These are phyloP conservation scores for Idaea biselata DNA, from an alignment of 2,888 invertebrate species.

Conservation along the genomic window DNA sequence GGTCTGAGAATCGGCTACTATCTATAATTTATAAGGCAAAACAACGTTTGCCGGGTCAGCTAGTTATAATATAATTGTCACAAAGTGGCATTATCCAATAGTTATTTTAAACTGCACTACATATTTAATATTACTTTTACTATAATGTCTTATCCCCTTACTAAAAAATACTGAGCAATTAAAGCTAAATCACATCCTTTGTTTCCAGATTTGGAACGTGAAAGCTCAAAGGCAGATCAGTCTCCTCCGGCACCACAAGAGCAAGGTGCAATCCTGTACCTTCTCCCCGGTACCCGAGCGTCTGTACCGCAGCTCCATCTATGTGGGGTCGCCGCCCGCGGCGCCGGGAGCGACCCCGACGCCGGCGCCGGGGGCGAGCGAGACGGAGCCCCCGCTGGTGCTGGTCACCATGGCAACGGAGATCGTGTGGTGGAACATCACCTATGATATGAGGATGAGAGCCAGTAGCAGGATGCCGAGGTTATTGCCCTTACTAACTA, in stretches of 20 bases:
- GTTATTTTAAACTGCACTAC: too few species aligned
- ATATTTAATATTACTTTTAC: too few species aligned
- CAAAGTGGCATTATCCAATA: too few species aligned
- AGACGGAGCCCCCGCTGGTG: slow-evolving; percentile 66
- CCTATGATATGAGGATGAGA: slow-evolving; percentile 50
- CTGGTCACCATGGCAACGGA: slow-evolving; percentile 80
- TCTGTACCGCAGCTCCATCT: slow-evolving; percentile 41
- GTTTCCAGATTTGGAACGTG: slow-evolving; percentile 74
- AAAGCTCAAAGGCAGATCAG: slow-evolving; percentile 57
- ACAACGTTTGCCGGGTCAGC: too few species aligned
- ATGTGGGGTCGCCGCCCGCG: slow-evolving; percentile 21
- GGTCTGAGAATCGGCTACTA: too few species aligned
- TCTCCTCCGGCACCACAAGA: slow-evolving; percentile 75
- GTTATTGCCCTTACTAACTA: slow-evolving; percentile 30
- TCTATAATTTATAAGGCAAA: too few species aligned
- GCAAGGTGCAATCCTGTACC: slow-evolving; percentile 71
- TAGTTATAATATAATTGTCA: too few species aligned
- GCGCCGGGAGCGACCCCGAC: slow-evolving; percentile 22
- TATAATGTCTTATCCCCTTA: too few species aligned
- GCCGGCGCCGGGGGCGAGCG: too few species aligned
- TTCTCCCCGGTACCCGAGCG: slow-evolving; percentile 77
- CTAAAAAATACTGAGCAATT: too few species aligned
- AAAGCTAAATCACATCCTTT: too few species aligned
- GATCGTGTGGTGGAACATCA: slow-evolving; percentile 81
- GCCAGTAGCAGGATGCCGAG: slow-evolving; percentile 45